Conservation (phyloP, 2,888 invertebrate species). For the Lycia hirtaria region DNA sequence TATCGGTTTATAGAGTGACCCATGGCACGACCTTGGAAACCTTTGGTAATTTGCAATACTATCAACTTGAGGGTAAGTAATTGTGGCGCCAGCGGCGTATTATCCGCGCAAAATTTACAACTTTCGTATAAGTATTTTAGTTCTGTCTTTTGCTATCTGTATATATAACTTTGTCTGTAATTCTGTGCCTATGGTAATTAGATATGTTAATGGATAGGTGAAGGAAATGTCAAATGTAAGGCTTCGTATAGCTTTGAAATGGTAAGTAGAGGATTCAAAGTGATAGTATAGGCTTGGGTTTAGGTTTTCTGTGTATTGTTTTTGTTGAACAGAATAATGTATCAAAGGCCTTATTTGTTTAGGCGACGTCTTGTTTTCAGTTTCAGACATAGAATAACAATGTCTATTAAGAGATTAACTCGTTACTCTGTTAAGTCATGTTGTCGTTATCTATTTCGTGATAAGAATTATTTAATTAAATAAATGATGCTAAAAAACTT, state of each 20-base stretch:
- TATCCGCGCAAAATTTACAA: not conserved
- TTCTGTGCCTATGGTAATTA: conserved; percentile 38
- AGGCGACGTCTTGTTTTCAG: not conserved
- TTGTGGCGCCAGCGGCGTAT: not conserved
- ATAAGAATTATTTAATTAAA: not conserved
- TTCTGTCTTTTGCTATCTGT: not conserved
- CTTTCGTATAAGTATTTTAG: not conserved
- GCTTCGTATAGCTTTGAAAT: conserved; percentile 21
- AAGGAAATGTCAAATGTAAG: conserved; percentile 26
- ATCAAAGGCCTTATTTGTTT: conserved; percentile 2
- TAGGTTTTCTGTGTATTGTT: conserved; percentile 1
- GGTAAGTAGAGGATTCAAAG: conserved; percentile 22
- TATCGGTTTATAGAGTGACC: conserved; percentile 54
- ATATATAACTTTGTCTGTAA: conserved; percentile 23
- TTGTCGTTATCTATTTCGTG: too few species aligned
- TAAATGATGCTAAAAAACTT: too few species aligned
- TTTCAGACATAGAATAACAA: not conserved
- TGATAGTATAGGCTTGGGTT: not conserved
- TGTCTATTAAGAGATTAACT: not conserved
- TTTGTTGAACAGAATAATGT: not conserved
- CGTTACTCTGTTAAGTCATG: too few species aligned
- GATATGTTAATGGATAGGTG: conserved; percentile 34
- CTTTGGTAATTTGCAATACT: not conserved
- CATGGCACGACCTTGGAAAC: conserved; percentile 39
- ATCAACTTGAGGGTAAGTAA: not conserved